phyloP scores from a whole-genome alignment of 2,797 vertebrate genomes.

The Falco concolor region DNA sequence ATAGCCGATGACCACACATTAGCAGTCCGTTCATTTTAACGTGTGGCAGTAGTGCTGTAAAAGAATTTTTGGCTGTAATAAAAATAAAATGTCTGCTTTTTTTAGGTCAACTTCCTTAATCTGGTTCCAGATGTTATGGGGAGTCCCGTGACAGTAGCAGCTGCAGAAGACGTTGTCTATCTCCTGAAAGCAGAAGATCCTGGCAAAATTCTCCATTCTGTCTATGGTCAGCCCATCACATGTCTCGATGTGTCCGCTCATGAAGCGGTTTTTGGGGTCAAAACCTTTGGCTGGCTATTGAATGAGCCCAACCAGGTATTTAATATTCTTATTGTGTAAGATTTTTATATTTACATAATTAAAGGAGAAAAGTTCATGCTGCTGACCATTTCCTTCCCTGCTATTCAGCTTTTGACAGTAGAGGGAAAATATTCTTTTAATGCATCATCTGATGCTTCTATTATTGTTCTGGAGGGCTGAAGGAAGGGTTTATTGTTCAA shows the following conservation, averaged over 20 bases:
- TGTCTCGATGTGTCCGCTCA: slow-evolving; percentile 85
- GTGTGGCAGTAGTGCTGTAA: background rate
- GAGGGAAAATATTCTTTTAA: background rate
- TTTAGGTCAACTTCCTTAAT: slow-evolving; percentile 78
- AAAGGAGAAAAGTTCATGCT: background rate
- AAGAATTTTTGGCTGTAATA: background rate
- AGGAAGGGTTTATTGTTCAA: background rate
- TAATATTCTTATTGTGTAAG: background rate
- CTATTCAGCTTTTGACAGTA: background rate
- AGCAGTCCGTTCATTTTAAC: background rate
- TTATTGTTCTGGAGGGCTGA: background rate
- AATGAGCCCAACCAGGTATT: slow-evolving; percentile 92
- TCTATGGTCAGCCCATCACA: slow-evolving; percentile 89
- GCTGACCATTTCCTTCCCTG: background rate
- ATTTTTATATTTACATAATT: background rate
- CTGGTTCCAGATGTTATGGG: slow-evolving; percentile 74
- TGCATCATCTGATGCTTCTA: background rate
- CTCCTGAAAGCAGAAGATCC: slow-evolving; percentile 79
- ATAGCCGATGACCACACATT: background rate
- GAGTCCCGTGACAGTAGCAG: slow-evolving; percentile 73
- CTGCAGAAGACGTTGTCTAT: slow-evolving; percentile 85
- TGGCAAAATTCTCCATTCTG: slow-evolving; percentile 80
- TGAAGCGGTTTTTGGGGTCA: slow-evolving; percentile 85
- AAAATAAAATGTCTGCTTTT: slow-evolving; percentile 19
- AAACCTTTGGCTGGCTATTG: slow-evolving; percentile 87